Evolutionary conservation across 2,888 invertebrate genomes (phyloP).

Genomic region (Trissoscelio sp.): DNA sequence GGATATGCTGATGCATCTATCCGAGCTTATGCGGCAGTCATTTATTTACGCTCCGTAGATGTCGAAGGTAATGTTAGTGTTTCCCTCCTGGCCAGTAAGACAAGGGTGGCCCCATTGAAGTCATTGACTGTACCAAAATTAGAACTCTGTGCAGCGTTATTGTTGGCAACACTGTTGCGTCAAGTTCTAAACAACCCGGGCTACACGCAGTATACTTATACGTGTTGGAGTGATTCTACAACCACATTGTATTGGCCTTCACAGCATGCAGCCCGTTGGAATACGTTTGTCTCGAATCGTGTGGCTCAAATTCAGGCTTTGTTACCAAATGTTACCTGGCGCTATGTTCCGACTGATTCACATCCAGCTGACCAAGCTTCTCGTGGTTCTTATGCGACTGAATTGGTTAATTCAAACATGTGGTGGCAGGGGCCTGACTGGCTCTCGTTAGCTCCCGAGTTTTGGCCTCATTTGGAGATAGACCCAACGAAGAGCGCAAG

Average conservation of each 20-base stretch:
- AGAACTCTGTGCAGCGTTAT: not conserved
- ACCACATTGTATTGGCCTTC: slow-evolving; percentile 70
- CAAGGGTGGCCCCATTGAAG: not conserved
- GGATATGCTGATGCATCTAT: slow-evolving; percentile 69
- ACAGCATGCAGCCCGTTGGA: slow-evolving; percentile 66
- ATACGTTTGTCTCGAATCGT: slow-evolving; percentile 73
- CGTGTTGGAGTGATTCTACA: slow-evolving; percentile 36
- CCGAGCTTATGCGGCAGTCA: not conserved
- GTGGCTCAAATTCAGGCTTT: slow-evolving; percentile 74
- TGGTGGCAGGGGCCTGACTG: not conserved
- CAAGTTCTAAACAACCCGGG: not conserved
- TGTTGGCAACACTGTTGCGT: not conserved
- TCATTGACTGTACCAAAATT: not conserved
- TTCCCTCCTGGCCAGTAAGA: not conserved
- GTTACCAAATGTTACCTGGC: slow-evolving; percentile 38
- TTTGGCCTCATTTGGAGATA: not conserved
- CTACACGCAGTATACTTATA: not conserved
- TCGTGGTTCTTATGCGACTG: not conserved
- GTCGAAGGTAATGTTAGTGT: not conserved
- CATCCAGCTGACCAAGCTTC: not conserved
- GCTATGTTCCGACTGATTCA: not conserved
- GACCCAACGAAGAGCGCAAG: not conserved
- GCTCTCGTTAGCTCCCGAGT: not conserved
- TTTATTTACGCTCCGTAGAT: not conserved
- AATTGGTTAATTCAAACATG: not conserved